A percentile compares a stretch with the other conserved stretches of the same genome.
Evolutionary conservation across 2,113 vertebrate genomes (phyloP).

Genomic region (Daphoenositta chrysoptera): DNA sequence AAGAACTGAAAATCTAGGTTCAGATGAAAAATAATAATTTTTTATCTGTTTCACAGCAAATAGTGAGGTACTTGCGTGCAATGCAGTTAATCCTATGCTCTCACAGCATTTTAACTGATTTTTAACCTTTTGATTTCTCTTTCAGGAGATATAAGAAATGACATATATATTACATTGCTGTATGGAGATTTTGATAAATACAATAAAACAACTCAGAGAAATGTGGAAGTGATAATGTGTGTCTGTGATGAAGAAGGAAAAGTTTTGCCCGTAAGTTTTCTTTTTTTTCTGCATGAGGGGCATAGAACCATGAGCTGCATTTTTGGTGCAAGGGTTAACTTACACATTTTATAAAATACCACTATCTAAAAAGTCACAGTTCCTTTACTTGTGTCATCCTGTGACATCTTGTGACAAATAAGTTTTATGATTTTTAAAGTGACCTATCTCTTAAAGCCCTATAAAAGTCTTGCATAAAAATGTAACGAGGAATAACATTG

Average conservation of each 20-base stretch:
- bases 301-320: neutral
- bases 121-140: neutral
- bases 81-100: neutral
- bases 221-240: conserved; percentile 95
- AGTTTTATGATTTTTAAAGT: neutral
- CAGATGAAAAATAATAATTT: neutral
- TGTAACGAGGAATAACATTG: neutral
- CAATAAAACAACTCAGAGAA: conserved; percentile 97
- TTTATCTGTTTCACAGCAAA: neutral
- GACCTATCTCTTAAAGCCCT: neutral
- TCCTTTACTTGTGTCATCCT: neutral
- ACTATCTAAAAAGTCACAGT: neutral
- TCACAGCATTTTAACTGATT: neutral
- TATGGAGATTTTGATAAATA: conserved; percentile 96
- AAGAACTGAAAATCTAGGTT: neutral
- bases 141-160: conserved; percentile 91
- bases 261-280: conserved; percentile 81
- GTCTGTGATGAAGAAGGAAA: conserved; percentile 95
- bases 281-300: neutral
- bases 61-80: neutral
- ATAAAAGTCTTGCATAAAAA: neutral
- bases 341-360: neutral
- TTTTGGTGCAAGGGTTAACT: neutral
- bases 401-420: neutral
- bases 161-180: conserved; percentile 93